These are phyloP conservation scores for Acholoe squamosa DNA, from an alignment of 2,888 invertebrate species.

Conservation along the genomic window DNA sequence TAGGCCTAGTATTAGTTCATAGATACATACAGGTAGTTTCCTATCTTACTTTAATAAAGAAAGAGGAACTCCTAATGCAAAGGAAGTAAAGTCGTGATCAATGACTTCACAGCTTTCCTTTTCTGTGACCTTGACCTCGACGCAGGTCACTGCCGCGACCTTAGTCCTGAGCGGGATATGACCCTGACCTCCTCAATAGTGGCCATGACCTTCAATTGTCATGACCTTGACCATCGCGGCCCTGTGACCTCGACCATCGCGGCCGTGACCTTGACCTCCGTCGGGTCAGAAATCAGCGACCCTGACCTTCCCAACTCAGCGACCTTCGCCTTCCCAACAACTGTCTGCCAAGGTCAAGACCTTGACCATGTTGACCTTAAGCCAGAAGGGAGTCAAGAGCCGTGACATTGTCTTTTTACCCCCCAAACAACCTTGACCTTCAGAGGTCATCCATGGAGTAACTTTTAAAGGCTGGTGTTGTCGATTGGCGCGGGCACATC, in stretches of 20 bases:
- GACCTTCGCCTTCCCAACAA: too few species aligned
- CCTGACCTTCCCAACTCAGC: too few species aligned
- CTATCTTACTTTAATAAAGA: background rate
- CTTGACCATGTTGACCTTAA: background rate
- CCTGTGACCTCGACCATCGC: background rate
- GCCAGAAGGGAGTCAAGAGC: too few species aligned
- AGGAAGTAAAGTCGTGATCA: too few species aligned
- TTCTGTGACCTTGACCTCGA: slow-evolving; percentile 15
- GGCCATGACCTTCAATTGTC: background rate
- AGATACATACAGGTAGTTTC: background rate
- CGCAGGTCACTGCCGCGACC: slow-evolving; percentile 27
- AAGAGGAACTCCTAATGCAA: too few species aligned
- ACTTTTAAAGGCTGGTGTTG: slow-evolving; percentile 22
- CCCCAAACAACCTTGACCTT: slow-evolving; percentile 16
- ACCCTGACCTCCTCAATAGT: background rate
- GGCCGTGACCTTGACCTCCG: slow-evolving; percentile 13
- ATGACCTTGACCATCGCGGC: background rate
- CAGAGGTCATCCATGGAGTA: background rate
- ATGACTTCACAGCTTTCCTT: too few species aligned
- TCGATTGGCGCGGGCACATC: slow-evolving; percentile 31
- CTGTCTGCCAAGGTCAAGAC: background rate
- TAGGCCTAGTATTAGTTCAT: slow-evolving; percentile 17
- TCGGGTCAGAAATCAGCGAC: background rate
- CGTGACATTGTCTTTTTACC: too few species aligned
- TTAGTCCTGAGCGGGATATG: background rate